These are phyloP conservation scores for Pangasius mekongensis DNA, from an alignment of 2,797 vertebrate genomes.

Conservation along the genomic window DNA sequence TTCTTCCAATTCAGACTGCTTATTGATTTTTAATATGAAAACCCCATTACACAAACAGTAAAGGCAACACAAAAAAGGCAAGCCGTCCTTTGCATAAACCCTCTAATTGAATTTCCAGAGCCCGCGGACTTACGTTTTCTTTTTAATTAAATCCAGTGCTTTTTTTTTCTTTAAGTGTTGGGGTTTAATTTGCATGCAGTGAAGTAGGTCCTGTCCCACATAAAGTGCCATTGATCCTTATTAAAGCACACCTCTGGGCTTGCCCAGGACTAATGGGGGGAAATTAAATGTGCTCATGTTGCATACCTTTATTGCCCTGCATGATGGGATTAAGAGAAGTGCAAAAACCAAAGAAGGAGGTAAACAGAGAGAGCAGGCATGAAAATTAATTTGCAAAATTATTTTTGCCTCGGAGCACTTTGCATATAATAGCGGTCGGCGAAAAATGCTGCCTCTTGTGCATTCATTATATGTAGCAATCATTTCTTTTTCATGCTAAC, in stretches of 20 bases:
- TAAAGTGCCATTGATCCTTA: slow-evolving; percentile 99
- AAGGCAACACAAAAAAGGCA: slow-evolving; percentile 91
- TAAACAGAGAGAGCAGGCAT: slow-evolving; percentile 55
- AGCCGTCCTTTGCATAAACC: slow-evolving; percentile 99
- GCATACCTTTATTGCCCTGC: slow-evolving; percentile 87
- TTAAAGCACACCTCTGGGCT: slow-evolving; percentile 99
- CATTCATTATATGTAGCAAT: slow-evolving; percentile 14
- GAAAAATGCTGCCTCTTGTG: slow-evolving; percentile 16
- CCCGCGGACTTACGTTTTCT: slow-evolving; percentile 92
- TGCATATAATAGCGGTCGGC: slow-evolving; percentile 52
- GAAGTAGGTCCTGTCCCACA: slow-evolving; percentile 95
- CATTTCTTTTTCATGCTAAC: not conserved
- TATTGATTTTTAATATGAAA: slow-evolving; percentile 99
- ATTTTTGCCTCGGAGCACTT: slow-evolving; percentile 64
- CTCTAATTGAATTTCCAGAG: slow-evolving; percentile 99
- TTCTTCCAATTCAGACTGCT: slow-evolving; percentile 91
- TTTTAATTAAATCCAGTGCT: slow-evolving; percentile 99
- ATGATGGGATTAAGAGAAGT: slow-evolving; percentile 82
- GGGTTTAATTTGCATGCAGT: slow-evolving; percentile 96
- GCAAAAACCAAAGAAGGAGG: slow-evolving; percentile 57
- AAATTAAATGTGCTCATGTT: slow-evolving; percentile 97
- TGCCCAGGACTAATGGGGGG: slow-evolving; percentile 93
- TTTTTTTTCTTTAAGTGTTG: slow-evolving; percentile 85
- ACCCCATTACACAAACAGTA: slow-evolving; percentile 99
- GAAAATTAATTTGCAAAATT: slow-evolving; percentile 85